Percentiles rank a stretch among this genome's conserved stretches.
These are phyloP conservation scores for Sminthurides bifidus DNA, from an alignment of 1,140 invertebrate species.

Conservation along the genomic window DNA sequence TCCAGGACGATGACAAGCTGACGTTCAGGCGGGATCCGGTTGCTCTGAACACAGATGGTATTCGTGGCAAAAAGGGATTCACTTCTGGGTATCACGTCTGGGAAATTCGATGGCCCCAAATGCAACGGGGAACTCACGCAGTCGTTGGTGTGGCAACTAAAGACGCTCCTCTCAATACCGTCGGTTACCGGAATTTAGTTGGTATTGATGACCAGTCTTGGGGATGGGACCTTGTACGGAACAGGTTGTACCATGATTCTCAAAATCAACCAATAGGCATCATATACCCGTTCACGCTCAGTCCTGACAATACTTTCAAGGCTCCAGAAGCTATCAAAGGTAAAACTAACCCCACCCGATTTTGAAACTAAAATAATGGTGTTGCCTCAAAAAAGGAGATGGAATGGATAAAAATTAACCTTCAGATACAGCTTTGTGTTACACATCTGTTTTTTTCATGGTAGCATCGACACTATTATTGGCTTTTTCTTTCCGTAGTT, in stretches of 20 bases:
- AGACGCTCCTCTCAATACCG: constrained; percentile 74
- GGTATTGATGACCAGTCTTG: constrained; percentile 85
- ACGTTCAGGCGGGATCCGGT: constrained; percentile 99
- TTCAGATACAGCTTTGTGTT: no score
- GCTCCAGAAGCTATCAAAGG: constrained; percentile 91
- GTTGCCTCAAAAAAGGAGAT: no score
- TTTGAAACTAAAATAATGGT: no score
- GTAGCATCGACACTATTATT: no score
- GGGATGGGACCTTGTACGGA: constrained; percentile 96
- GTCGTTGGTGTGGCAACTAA: constrained; percentile 94
- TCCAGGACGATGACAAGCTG: constrained; percentile 81
- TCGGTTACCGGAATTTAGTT: constrained; percentile 66
- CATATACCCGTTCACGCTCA: constrained; percentile 83
- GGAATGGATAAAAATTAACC: no score
- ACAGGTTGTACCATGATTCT: constrained; percentile 87
- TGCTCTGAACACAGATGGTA: constrained; percentile 97
- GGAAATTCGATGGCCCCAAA: constrained; percentile 92
- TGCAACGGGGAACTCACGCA: constrained; percentile 94
- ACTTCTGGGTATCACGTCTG: constrained; percentile 94
- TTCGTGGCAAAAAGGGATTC: constrained; percentile 88
- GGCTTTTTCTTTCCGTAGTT: constrained; percentile 49
- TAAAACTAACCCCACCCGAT: no score
- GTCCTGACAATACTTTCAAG: constrained; percentile 91
- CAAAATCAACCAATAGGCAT: constrained; percentile 70
- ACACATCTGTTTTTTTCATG: no score